Conservation (phyloP, 2,888 invertebrate species). For the Actias luna region DNA sequence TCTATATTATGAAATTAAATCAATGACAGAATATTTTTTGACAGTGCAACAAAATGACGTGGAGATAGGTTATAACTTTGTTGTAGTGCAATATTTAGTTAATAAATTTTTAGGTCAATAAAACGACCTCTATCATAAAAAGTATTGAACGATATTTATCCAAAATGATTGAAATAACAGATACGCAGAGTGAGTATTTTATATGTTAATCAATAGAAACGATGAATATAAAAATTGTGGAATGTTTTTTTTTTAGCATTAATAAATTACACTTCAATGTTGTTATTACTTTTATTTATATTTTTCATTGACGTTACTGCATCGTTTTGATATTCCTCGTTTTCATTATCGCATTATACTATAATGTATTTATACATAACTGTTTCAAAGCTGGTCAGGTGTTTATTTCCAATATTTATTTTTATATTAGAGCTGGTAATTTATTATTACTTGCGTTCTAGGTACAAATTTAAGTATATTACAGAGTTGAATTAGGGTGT, state of each 20-base stretch:
- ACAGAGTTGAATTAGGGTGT: not conserved
- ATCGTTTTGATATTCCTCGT: not conserved
- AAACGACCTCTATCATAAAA: conserved; percentile 21
- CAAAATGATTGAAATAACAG: conserved; percentile 91
- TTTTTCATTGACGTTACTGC: not conserved
- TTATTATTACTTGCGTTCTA: not conserved
- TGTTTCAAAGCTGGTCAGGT: not conserved
- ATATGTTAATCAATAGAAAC: not conserved
- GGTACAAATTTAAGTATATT: not conserved
- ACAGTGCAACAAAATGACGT: conserved; percentile 57
- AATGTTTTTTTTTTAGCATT: not conserved
- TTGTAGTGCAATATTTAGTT: conserved; percentile 44
- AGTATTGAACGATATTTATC: conserved; percentile 26
- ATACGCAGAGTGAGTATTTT: conserved; percentile 88
- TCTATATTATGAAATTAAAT: too few species aligned
- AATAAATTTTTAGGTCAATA: conserved; percentile 41
- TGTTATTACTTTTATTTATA: not conserved
- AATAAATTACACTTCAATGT: not conserved
- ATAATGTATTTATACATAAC: not conserved
- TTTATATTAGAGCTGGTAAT: not conserved
- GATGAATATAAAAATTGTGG: not conserved
- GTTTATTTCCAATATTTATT: too few species aligned
- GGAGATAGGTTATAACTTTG: conserved; percentile 65
- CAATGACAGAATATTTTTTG: conserved; percentile 15
- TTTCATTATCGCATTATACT: not conserved